Conservation (phyloP, 2,888 invertebrate genomes). For the Glaucopsyche alexis region DNA sequence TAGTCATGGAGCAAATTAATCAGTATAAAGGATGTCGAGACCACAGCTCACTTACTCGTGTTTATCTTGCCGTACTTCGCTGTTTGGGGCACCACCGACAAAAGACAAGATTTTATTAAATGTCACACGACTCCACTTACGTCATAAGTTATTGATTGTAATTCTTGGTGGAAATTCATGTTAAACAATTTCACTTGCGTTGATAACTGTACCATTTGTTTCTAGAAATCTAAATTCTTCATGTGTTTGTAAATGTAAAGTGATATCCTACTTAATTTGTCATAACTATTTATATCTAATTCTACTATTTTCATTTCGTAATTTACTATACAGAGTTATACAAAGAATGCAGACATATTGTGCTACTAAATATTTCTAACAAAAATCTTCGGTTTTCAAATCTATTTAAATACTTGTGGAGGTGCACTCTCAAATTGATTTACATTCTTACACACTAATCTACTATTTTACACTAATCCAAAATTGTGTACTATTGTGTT, state of each 20-base stretch:
- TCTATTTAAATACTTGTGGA: background rate
- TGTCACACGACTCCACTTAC: slow-evolving; percentile 37
- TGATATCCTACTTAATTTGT: background rate
- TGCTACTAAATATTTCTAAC: background rate
- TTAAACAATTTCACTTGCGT: background rate
- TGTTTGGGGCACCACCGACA: slow-evolving; percentile 80
- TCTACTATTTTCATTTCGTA: slow-evolving; percentile 15
- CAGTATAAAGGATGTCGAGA: slow-evolving; percentile 73
- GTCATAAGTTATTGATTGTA: background rate
- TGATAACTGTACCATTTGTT: background rate
- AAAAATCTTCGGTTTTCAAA: background rate
- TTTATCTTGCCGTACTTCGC: slow-evolving; percentile 75
- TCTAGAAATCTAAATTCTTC: slow-evolving; percentile 8
- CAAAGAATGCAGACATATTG: background rate
- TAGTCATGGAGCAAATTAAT: slow-evolving; percentile 72
- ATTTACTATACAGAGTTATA: background rate
- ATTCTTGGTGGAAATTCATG: background rate
- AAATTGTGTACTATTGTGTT: background rate
- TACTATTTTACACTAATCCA: background rate
- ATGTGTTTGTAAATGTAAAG: slow-evolving; percentile 24
- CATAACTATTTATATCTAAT: slow-evolving; percentile 22
- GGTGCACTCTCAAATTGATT: background rate
- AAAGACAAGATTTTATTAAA: slow-evolving; percentile 75
- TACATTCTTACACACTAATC: background rate
- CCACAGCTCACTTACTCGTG: slow-evolving; percentile 79